Percentiles rank a stretch among this genome's conserved stretches.
phyloP scores from a whole-genome alignment of 1,140 invertebrate species.

The Harlomillsia oculata region DNA sequence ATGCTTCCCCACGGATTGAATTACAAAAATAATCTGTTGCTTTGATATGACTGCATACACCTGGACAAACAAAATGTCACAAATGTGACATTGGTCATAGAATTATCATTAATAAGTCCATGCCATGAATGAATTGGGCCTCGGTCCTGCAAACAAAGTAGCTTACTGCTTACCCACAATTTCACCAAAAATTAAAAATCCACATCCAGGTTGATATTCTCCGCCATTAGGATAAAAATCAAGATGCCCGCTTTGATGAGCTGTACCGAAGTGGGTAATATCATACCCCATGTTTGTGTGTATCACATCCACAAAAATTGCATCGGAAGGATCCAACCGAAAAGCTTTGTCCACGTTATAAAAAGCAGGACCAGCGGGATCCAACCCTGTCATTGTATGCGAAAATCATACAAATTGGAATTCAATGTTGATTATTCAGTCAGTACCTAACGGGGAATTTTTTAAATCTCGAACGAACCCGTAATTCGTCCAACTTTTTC shows the following conservation, averaged over 20 bases:
- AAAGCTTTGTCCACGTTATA: background rate
- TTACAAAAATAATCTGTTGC: conserved; percentile 26
- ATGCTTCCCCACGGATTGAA: conserved; percentile 19
- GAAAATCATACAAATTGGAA: background rate
- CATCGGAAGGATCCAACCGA: conserved; percentile 22
- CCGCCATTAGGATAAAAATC: conserved; percentile 32
- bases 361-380: conserved; percentile 31
- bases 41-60: conserved; percentile 33
- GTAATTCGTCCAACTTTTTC: conserved; percentile 28
- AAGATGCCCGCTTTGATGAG: conserved; percentile 1
- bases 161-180: conserved; percentile 1
- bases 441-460: too few species aligned
- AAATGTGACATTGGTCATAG: too few species aligned
- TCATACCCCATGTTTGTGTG: conserved; percentile 26
- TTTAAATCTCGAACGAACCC: conserved; percentile 2
- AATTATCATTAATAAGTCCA: too few species aligned
- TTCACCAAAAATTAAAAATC: conserved; percentile 12
- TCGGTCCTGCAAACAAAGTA: too few species aligned
- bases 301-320: conserved; percentile 30
- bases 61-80: conserved; percentile 8
- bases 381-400: conserved; percentile 17
- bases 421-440: too few species aligned
- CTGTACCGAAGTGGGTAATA: conserved; percentile 12
- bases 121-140: too few species aligned
- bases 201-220: conserved; percentile 27